phyloP scores from a whole-genome alignment of 2,888 invertebrate species.

The Trisateles emortualis region DNA sequence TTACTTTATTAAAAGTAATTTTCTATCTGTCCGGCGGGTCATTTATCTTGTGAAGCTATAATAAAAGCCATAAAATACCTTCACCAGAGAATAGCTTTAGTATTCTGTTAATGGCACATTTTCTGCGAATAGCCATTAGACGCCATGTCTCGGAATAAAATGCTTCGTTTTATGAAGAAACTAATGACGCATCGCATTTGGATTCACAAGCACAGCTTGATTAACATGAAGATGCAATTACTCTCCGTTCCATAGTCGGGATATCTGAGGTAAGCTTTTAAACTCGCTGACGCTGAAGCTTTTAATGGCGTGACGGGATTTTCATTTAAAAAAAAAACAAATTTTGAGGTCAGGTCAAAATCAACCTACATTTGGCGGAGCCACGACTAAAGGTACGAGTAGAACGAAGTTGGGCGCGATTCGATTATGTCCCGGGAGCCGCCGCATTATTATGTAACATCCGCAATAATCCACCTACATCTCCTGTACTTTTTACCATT shows the following conservation, averaged over 20 bases:
- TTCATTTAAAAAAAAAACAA: constrained; percentile 57
- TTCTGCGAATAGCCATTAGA: constrained; percentile 11
- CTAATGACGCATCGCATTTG: constrained; percentile 23
- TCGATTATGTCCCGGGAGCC: constrained; percentile 45
- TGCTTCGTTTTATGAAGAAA: constrained; percentile 1
- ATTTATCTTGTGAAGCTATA: constrained; percentile 8
- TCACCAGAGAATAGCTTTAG: constrained; percentile 4
- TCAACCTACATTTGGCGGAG: constrained; percentile 49
- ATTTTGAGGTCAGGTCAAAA: constrained; percentile 65
- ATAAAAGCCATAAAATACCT: constrained; percentile 11
- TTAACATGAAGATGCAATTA: constrained; percentile 17
- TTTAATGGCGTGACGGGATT: constrained; percentile 37
- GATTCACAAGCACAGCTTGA: constrained; percentile 14
- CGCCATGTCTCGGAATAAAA: constrained; percentile 3
- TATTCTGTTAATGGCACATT: constrained; percentile 10
- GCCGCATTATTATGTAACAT: constrained; percentile 75
- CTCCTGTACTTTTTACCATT: constrained; percentile 17
- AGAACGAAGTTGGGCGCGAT: constrained; percentile 26
- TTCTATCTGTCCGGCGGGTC: constrained; percentile 6
- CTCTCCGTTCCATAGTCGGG: neutral
- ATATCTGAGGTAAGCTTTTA: constrained; percentile 2
- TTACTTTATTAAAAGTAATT: constrained; percentile 3
- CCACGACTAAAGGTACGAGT: constrained; percentile 9
- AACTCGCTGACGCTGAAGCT: constrained; percentile 14
- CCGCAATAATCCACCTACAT: constrained; percentile 52